Percentiles rank a stretch among this genome's conserved stretches.
Evolutionary conservation across 2,888 invertebrate species (phyloP).

Genomic region (Spatulosminthurus flaviceps): DNA sequence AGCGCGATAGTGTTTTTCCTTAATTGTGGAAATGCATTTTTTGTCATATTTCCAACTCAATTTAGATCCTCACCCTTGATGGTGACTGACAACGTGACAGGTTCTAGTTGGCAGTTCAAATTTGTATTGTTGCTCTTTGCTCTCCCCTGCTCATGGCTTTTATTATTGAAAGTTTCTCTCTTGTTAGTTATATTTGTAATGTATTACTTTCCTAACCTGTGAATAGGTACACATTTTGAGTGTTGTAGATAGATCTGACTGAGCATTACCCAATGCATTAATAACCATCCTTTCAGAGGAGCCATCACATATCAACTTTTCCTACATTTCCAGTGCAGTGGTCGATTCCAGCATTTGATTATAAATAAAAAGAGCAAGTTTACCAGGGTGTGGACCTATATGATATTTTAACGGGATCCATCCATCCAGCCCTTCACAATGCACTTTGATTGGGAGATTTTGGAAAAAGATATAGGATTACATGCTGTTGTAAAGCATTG

Average conservation of each 20-base stretch:
- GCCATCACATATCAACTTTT: neutral
- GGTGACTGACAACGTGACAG: constrained; percentile 15
- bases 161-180: neutral
- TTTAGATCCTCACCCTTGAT: constrained; percentile 7
- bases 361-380: constrained; percentile 3
- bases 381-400: neutral
- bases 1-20: neutral
- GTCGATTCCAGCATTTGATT: constrained; percentile 1
- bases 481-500: neutral
- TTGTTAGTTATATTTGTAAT: neutral
- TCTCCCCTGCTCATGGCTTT: neutral
- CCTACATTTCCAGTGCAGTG: neutral
- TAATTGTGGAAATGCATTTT: constrained; percentile 18
- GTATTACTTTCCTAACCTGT: neutral
- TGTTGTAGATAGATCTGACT: no score
- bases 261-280: no score
- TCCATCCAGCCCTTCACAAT: constrained; percentile 8
- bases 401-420: constrained; percentile 7
- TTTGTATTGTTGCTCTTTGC: constrained; percentile 23
- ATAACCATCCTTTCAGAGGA: no score
- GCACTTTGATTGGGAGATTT: constrained; percentile 3
- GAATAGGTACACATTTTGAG: no score
- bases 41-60: constrained; percentile 10
- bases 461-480: constrained; percentile 8
- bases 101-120: constrained; percentile 15